A percentile compares a stretch with the other conserved stretches of the same genome.
Evolutionary conservation across 2,113 vertebrate genomes (phyloP).

Genomic region (Thinocorus orbignyianus): DNA sequence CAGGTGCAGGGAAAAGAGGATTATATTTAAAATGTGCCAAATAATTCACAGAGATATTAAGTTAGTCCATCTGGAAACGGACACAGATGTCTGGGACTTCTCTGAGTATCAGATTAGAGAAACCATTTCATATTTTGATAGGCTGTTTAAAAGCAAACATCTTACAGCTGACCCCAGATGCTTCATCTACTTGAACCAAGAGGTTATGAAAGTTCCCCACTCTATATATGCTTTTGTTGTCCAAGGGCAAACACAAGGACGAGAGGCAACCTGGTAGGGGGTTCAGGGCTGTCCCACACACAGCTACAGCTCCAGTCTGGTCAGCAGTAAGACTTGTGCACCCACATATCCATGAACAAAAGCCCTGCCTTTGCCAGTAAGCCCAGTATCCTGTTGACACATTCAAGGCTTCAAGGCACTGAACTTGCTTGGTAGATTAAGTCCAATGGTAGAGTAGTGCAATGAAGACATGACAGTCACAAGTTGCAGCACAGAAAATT

Average conservation of each 20-base stretch:
- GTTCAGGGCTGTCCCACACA: neutral
- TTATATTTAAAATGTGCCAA: neutral
- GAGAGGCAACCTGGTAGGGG: fast-evolving
- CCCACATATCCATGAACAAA: too few relatives aligned
- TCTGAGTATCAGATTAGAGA: neutral
- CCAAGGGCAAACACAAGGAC: neutral
- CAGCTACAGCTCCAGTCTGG: neutral
- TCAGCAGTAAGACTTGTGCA: neutral
- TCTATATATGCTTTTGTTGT: neutral
- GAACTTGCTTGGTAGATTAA: too few relatives aligned
- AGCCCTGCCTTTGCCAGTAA: neutral
- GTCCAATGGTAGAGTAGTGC: too few relatives aligned
- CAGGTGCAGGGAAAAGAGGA: neutral
- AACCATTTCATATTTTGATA: neutral
- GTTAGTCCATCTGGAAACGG: neutral
- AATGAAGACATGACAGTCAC: neutral
- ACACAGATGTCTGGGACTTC: neutral
- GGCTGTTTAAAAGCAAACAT: neutral
- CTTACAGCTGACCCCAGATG: neutral
- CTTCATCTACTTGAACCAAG: neutral
- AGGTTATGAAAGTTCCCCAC: neutral
- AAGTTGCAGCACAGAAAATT: neutral
- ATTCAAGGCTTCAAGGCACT: neutral
- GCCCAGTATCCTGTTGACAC: neutral
- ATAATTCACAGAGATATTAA: neutral